Conservation (phyloP, 2,888 invertebrate genomes). For the Limenitis camilla region DNA sequence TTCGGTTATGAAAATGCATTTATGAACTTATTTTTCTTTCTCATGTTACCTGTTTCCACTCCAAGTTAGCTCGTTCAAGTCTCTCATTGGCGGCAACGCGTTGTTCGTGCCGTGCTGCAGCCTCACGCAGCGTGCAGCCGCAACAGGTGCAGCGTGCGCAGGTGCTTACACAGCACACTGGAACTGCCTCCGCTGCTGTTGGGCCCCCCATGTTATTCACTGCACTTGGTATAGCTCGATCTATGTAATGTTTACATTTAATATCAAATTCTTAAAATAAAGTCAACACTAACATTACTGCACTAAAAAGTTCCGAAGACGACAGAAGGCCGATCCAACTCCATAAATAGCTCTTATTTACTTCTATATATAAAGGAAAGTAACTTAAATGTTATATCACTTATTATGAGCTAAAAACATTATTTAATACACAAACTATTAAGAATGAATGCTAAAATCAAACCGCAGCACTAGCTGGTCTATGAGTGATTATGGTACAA, state of each 20-base stretch:
- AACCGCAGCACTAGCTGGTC: no score
- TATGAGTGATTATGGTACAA: no score
- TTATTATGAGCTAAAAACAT: no score
- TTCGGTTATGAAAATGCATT: background rate
- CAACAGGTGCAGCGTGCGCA: slow-evolving; percentile 58
- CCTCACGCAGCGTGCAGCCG: slow-evolving; percentile 78
- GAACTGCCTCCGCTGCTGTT: slow-evolving; percentile 23
- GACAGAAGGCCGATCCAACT: no score
- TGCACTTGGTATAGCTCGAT: slow-evolving; percentile 1
- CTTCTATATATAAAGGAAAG: no score
- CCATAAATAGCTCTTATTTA: no score
- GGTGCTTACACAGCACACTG: slow-evolving; percentile 29
- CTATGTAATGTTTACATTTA: background rate
- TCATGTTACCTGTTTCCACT: slow-evolving; percentile 80
- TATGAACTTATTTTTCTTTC: background rate
- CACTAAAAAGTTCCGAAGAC: no score
- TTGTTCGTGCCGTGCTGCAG: slow-evolving; percentile 86
- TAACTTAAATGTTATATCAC: no score
- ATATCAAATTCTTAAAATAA: no score
- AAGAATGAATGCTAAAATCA: no score
- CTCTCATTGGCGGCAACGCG: slow-evolving; percentile 86
- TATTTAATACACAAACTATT: no score
- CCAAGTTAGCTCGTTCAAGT: slow-evolving; percentile 84
- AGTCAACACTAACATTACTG: no score
- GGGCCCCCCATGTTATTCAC: background rate